phyloP scores from a whole-genome alignment of 2,797 vertebrate genomes.

The Sebastes iracundus region DNA sequence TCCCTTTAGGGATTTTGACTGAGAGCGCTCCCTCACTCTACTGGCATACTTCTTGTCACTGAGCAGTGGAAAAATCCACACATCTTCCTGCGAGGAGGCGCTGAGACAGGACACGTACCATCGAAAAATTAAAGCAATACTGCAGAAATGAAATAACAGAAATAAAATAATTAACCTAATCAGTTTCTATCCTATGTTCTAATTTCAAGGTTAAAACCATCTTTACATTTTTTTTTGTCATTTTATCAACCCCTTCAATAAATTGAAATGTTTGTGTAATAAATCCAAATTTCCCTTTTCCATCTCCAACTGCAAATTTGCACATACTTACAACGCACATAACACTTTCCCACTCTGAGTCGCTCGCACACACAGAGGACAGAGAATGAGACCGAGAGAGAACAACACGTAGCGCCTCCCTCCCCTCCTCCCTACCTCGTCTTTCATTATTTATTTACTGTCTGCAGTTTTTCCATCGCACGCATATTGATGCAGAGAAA shows the following conservation, averaged over 20 bases:
- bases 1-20: conserved; percentile 67
- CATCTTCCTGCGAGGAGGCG: conserved; percentile 16
- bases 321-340: conserved; percentile 31
- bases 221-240: neutral
- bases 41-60: conserved; percentile 43
- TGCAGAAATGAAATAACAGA: neutral
- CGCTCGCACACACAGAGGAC: conserved; percentile 55
- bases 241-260: neutral
- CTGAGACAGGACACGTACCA: neutral
- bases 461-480: conserved; percentile 84
- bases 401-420: conserved; percentile 50
- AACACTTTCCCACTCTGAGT: conserved; percentile 56
- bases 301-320: neutral
- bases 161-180: neutral
- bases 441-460: conserved; percentile 88
- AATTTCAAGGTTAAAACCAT: conserved; percentile 27
- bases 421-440: conserved; percentile 57
- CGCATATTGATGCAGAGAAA: conserved; percentile 86
- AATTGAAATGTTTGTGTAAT: neutral
- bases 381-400: conserved; percentile 63
- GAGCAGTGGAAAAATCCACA: conserved; percentile 32
- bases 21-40: conserved; percentile 47
- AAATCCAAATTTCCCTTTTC: conserved; percentile 14
- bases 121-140: neutral
- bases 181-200: neutral